Percentiles rank a stretch among this genome's conserved stretches.
phyloP scores from a whole-genome alignment of 2,113 vertebrate species.

The Erpornis zantholeuca region DNA sequence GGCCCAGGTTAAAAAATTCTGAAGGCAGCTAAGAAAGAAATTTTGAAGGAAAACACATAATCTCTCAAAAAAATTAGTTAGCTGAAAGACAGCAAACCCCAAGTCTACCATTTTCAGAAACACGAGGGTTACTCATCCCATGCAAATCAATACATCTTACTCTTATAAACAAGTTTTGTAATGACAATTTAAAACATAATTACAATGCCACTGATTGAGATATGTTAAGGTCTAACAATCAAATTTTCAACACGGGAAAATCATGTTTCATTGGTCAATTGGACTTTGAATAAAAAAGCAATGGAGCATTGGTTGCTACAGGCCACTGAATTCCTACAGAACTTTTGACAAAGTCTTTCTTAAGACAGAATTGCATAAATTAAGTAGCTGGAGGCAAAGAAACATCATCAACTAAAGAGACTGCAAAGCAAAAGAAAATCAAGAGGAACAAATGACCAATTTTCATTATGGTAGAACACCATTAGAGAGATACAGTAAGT shows the following conservation, averaged over 20 bases:
- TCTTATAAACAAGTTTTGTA: slow-evolving; percentile 6
- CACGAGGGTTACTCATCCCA: background rate
- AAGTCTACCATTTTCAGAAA: background rate
- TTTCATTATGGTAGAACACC: background rate
- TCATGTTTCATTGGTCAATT: background rate
- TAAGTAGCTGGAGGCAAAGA: background rate
- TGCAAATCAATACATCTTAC: slow-evolving; percentile 3
- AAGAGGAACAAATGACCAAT: background rate
- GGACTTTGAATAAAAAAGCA: background rate
- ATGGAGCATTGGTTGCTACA: background rate
- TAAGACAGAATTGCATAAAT: background rate
- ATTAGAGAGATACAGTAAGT: background rate
- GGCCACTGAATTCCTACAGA: background rate
- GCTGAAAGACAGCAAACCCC: background rate
- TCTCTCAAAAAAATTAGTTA: background rate
- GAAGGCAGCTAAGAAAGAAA: background rate
- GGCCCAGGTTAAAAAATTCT: background rate
- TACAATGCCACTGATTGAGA: background rate
- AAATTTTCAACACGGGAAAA: background rate
- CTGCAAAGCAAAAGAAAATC: background rate
- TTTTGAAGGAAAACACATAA: background rate
- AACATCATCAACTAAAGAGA: background rate
- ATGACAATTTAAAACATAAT: slow-evolving; percentile 33
- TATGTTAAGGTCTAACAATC: background rate
- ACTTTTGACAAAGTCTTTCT: background rate